Evolutionary conservation across 2,797 vertebrate genomes (phyloP), one percentile per base, ranked within the genome.

Genomic region (Orestias chungarensis): DNA sequence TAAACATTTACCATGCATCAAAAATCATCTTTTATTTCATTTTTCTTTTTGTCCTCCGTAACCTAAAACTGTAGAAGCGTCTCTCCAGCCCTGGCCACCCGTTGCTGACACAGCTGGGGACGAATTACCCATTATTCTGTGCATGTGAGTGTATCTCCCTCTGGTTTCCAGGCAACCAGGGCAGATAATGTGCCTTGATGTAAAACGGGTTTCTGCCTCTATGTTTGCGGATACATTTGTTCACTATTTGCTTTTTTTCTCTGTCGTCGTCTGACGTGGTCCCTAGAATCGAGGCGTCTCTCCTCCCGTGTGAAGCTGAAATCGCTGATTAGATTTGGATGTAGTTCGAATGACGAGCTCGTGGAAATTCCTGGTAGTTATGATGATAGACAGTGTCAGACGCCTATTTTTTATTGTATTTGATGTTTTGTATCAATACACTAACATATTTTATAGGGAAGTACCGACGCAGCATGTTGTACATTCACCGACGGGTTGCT

Each of bases 91-190:
- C 74, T 76, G 71, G 70, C 70, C 74, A n/a, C 72, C 68, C 75
- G 5, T 54, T 84, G 85, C 85, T 90, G 85, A 88, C 89, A 80
- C 87, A 90, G 88, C 89, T 90, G 90, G 89, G 89, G 83, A 82
- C 81, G 86, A 89, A 85, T 83, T 2, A 86, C 73, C 85, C 81
- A 84, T 89, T 86, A 83, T 86, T 80, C 74, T 75, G 82, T 83
- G 74, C 70, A n/a, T 80, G 74, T 82, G 79, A 72, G 75, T 68
- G 71, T 78, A 59, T 76, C 73, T 83, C 78, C 82, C 25, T 73
- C 70, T 66, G 78, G 91, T 92, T 89, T 84, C 90, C 68, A 74
- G 52, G 91, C 89, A 89, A 92, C 91, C 73, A 10, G 68, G 47
- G 74, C 59, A 78, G 84, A 83, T 87, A 84, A 89, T 82, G 80